Evolutionary conservation across 2,113 vertebrate species (phyloP).

Genomic region (Rhineura floridana): DNA sequence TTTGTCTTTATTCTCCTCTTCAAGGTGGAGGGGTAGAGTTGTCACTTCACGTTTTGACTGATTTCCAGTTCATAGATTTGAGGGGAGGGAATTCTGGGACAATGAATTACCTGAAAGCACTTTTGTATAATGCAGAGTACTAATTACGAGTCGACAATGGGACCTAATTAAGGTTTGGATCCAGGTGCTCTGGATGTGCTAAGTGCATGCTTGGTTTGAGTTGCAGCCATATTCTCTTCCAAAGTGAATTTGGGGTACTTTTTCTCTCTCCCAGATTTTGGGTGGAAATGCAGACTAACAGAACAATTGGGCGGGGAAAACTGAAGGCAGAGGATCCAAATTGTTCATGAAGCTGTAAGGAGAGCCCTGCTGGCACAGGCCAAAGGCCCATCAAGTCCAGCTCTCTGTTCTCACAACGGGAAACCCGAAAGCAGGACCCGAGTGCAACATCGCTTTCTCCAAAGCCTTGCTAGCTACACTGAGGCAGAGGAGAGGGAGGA

Average conservation of each 20-base stretch:
- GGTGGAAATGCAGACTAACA: slow-evolving; percentile 15
- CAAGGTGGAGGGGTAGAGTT: slow-evolving; percentile 27
- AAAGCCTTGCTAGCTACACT: too few species aligned
- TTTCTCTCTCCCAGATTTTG: background rate
- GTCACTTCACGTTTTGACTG: slow-evolving; percentile 45
- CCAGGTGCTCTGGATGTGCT: slow-evolving; percentile 2
- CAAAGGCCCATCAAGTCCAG: too few species aligned
- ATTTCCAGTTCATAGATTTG: slow-evolving; percentile 25
- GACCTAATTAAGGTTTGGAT: slow-evolving; percentile 12
- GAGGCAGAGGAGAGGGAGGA: too few species aligned
- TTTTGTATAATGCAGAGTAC: slow-evolving; percentile 45
- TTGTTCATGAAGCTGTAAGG: background rate
- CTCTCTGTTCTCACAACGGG: too few species aligned
- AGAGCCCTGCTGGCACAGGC: too few species aligned
- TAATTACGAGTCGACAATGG: slow-evolving; percentile 24
- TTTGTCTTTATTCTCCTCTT: slow-evolving; percentile 45
- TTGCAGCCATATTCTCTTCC: background rate
- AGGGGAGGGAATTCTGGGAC: background rate
- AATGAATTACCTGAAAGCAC: slow-evolving; percentile 15
- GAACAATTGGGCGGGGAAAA: background rate
- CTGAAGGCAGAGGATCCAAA: background rate
- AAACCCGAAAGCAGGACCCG: too few species aligned
- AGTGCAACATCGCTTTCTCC: too few species aligned
- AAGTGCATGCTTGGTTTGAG: background rate
- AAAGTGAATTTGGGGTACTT: background rate